Evolutionary conservation across 2,113 vertebrate species (phyloP), one percentile per base, ranked within the genome.

Genomic region (Lophura nycthemera): DNA sequence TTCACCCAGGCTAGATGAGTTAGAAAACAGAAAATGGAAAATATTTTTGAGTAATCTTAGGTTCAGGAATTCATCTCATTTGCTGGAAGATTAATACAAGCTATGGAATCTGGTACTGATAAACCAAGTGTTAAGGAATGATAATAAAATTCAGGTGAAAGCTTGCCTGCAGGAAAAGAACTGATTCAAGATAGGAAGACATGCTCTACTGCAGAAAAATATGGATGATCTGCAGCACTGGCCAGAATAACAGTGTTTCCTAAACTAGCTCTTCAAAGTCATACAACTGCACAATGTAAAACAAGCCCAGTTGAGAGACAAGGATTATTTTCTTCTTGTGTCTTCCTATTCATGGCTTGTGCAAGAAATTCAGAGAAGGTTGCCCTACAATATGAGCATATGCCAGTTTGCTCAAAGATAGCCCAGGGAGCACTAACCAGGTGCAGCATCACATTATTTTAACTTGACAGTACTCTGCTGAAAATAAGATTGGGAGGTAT

Each of bases 351-450:
- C n/a, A 67, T 24, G 73, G 36, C 32, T 52, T 61, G 29, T n/a
- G 48, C 22, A 86, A 1, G 0, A 27, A 18, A 36, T 25, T 40
- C 56, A 66, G 45, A 59, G 11, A 63, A 86, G n/a, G 30, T 34
- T 77, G 60, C 42, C 50, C 18, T 54, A 25, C 30, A 71, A 8
- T 2, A 0, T 13, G 24, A 74, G 48, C 30, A 50, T 0, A 0
- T 11, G 25, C 34, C 54, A 86, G 50, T n/a, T 71, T 88, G 27
- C 45, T 63, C 56, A 77, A 21, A 83, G 40, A 18, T 38, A 57
- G 17, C 40, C 45, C 24, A 60, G 45, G 40, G 30, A 45, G 43
- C 40, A 29, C 50, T 45, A 42, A 60, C 8, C 38, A 72, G 36
- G 36, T 45, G 11, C 40, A 63, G 10, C 10, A 69, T 19, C 27